A percentile compares a stretch with the other conserved stretches of the same genome.
These are phyloP conservation scores for Halcyon senegalensis DNA, from an alignment of 2,113 vertebrate species.

Conservation along the genomic window DNA sequence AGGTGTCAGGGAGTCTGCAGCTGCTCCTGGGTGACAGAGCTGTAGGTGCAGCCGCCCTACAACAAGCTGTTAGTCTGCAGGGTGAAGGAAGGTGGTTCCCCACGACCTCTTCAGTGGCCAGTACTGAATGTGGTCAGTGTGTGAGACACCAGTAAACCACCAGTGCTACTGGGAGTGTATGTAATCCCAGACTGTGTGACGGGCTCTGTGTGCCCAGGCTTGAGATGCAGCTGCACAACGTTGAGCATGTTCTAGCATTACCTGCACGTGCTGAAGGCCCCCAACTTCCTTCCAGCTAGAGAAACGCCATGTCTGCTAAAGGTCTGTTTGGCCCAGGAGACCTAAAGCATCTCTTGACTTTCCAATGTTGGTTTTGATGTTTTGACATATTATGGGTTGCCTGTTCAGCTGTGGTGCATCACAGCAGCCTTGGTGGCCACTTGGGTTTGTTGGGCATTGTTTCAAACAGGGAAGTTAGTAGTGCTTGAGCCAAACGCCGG, in stretches of 20 bases:
- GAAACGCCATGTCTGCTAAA: neutral
- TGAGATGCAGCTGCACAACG: neutral
- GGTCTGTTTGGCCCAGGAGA: neutral
- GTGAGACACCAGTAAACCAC: neutral
- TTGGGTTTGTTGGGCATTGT: neutral
- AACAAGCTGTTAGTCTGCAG: neutral
- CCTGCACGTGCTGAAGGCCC: neutral
- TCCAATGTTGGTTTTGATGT: neutral
- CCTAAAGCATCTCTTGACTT: neutral
- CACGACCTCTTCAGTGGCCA: neutral
- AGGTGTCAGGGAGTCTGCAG: neutral
- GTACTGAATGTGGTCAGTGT: rapidly evolving
- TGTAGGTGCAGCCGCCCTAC: neutral
- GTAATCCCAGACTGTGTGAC: rapidly evolving
- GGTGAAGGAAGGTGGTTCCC: neutral
- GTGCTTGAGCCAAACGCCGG: too few relatives aligned
- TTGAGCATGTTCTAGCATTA: neutral
- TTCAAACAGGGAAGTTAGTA: neutral
- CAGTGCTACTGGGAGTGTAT: rapidly evolving
- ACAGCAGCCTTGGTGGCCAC: neutral
- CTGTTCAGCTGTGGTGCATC: neutral
- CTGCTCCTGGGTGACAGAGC: neutral
- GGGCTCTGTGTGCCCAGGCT: neutral
- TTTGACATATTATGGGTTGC: neutral
- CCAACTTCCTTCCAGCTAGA: neutral